Conservation (phyloP, 2,888 invertebrate species). For the Nomada flava region DNA sequence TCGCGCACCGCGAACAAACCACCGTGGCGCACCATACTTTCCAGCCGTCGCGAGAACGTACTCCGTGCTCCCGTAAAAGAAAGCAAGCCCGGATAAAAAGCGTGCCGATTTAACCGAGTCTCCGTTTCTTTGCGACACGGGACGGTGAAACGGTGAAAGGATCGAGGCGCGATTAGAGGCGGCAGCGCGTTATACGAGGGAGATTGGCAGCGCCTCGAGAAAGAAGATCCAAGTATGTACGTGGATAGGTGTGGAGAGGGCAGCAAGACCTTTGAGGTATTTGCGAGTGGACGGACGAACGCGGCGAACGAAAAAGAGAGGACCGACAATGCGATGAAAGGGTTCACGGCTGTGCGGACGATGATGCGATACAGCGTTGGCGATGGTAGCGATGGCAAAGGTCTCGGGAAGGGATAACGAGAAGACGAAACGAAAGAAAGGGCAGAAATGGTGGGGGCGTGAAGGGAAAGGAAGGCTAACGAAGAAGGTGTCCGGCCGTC, state of each 20-base stretch:
- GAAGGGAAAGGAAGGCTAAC: background rate
- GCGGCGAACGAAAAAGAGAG: background rate
- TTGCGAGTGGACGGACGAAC: background rate
- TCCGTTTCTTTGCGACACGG: background rate
- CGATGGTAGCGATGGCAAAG: constrained; percentile 1
- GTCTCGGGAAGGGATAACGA: constrained; percentile 7
- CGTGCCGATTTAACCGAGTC: background rate
- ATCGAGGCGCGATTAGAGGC: background rate
- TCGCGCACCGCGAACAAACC: too few relatives aligned
- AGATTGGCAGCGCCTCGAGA: too few relatives aligned
- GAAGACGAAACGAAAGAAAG: constrained; percentile 21
- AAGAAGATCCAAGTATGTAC: too few relatives aligned
- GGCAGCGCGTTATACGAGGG: too few relatives aligned
- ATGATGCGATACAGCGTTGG: background rate
- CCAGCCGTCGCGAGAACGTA: too few relatives aligned
- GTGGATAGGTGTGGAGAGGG: background rate
- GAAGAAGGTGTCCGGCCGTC: background rate
- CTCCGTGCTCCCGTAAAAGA: too few relatives aligned
- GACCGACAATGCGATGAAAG: background rate
- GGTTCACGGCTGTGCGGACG: constrained; percentile 17
- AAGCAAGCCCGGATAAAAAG: background rate
- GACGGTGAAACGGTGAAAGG: background rate
- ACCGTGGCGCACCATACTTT: too few relatives aligned
- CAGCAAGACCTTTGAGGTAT: background rate
- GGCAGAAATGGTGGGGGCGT: background rate